Percentiles rank a stretch among this genome's conserved stretches.
These are phyloP conservation scores for Mionectes macconnelli DNA, from an alignment of 2,113 vertebrate genomes.

Conservation along the genomic window DNA sequence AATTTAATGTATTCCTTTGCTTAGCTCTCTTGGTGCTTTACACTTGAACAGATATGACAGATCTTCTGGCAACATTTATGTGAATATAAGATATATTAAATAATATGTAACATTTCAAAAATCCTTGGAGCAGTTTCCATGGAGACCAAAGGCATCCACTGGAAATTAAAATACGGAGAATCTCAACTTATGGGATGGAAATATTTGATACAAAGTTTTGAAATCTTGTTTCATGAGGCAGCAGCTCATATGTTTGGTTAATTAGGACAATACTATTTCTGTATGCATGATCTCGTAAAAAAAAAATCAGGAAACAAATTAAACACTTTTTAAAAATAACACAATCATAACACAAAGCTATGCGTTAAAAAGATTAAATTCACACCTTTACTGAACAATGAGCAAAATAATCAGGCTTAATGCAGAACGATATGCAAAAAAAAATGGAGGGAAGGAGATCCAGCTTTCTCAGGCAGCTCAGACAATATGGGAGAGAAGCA, in stretches of 20 bases:
- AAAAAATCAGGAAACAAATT: background rate
- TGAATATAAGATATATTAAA: slow-evolving; percentile 72
- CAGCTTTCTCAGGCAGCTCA: background rate
- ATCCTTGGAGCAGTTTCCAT: slow-evolving; percentile 69
- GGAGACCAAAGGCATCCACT: slow-evolving; percentile 51
- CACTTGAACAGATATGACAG: slow-evolving; percentile 67
- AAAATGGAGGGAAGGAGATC: background rate
- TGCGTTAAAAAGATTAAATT: background rate
- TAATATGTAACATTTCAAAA: slow-evolving; percentile 69
- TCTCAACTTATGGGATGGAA: background rate
- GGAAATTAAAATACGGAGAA: slow-evolving; percentile 60
- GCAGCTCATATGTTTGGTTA: background rate
- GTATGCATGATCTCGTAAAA: background rate
- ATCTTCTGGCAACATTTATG: slow-evolving; percentile 70
- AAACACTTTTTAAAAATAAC: background rate
- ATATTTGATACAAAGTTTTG: background rate
- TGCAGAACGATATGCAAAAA: background rate
- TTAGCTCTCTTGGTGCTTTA: slow-evolving; percentile 55
- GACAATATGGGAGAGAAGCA: background rate
- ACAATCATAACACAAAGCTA: no score
- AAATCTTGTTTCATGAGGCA: background rate
- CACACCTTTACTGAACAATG: background rate
- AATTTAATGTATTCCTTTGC: slow-evolving; percentile 65
- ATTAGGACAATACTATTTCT: slow-evolving; percentile 1
- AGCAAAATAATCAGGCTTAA: background rate